phyloP scores from a whole-genome alignment of 2,888 invertebrate species.

The Temnothorax rugatulus region DNA sequence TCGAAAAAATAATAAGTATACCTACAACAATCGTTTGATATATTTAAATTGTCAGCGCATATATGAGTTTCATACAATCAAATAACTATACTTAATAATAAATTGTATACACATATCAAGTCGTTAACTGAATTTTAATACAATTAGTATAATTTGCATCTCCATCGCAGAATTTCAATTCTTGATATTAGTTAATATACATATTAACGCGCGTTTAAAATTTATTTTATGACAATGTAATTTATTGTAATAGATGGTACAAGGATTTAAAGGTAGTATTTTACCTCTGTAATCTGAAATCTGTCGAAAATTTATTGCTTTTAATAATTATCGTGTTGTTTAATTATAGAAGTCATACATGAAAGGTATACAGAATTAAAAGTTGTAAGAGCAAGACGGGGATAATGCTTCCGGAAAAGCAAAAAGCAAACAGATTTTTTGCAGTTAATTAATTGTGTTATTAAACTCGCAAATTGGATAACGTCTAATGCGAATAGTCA shows the following conservation, averaged over 20 bases:
- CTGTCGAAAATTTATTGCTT: background rate
- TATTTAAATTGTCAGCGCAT: constrained; percentile 10
- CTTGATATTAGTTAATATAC: constrained; percentile 12
- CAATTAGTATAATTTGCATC: constrained; percentile 27
- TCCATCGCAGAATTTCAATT: background rate
- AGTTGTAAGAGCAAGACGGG: background rate
- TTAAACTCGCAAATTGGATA: constrained; percentile 16
- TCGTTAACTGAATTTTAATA: constrained; percentile 28
- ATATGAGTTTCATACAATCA: background rate
- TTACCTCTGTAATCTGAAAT: background rate
- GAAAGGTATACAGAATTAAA: background rate
- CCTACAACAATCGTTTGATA: background rate
- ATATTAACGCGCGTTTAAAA: constrained; percentile 6
- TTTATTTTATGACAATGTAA: constrained; percentile 36
- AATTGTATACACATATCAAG: background rate
- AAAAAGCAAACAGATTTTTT: background rate
- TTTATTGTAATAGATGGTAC: constrained; percentile 2
- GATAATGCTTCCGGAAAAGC: background rate
- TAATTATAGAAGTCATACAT: background rate
- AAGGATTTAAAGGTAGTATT: constrained; percentile 12
- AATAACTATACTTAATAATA: constrained; percentile 14
- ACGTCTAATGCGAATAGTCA: background rate
- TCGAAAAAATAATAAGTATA: background rate
- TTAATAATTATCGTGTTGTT: background rate
- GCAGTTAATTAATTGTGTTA: constrained; percentile 9